phyloP scores from a whole-genome alignment of 1,140 invertebrate genomes.

The Pachyrhynchus sulphureomaculatus region DNA sequence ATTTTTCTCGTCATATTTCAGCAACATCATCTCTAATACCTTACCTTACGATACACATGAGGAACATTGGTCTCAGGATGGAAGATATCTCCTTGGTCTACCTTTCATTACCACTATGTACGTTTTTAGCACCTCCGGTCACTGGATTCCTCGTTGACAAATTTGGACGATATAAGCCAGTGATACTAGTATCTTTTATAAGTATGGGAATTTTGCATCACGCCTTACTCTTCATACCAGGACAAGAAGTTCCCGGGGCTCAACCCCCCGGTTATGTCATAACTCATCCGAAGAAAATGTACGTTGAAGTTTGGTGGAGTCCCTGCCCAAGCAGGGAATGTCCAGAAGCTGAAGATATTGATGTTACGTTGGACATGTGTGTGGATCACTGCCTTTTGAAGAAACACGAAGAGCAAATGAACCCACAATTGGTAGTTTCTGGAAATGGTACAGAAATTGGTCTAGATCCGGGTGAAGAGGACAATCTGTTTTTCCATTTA shows the following conservation, averaged over 20 bases:
- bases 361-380: slow-evolving; percentile 68
- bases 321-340: slow-evolving; percentile 73
- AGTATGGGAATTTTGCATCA: slow-evolving; percentile 73
- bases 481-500: slow-evolving; percentile 57
- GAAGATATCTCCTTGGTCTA: slow-evolving; percentile 84
- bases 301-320: slow-evolving; percentile 77
- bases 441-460: slow-evolving; percentile 15
- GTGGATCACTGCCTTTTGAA: slow-evolving; percentile 66
- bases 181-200: slow-evolving; percentile 71
- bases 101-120: slow-evolving; percentile 77
- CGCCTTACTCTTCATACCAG: slow-evolving; percentile 69
- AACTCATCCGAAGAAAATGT: slow-evolving; percentile 65
- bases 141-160: slow-evolving; percentile 79
- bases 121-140: slow-evolving; percentile 75
- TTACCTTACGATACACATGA: slow-evolving; percentile 85
- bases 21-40: slow-evolving; percentile 78
- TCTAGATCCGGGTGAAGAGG: slow-evolving; percentile 52
- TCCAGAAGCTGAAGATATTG: slow-evolving; percentile 69
- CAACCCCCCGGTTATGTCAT: slow-evolving; percentile 71
- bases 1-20: slow-evolving; percentile 49
- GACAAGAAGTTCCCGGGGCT: slow-evolving; percentile 70
- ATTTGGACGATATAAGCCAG: slow-evolving; percentile 77
- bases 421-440: slow-evolving; percentile 12
- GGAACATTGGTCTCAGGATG: slow-evolving; percentile 78
- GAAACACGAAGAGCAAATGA: slow-evolving; percentile 19